Percentiles rank a stretch among this genome's conserved stretches.
Evolutionary conservation across 2,888 invertebrate species (phyloP).

Genomic region (Himalopsyche tibetana): DNA sequence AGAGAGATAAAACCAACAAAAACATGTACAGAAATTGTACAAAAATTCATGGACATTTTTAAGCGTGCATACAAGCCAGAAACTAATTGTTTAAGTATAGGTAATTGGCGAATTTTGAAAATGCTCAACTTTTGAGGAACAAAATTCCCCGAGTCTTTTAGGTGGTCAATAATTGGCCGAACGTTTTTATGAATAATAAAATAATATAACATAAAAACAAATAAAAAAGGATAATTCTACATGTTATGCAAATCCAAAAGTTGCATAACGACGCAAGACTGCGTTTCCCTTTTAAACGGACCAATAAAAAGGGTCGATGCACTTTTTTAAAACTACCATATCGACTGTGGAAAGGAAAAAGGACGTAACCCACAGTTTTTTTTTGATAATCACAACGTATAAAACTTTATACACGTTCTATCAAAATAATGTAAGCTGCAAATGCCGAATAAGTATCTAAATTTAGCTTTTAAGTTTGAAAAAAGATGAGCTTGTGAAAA

Average conservation of each 20-base stretch:
- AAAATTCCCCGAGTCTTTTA: background rate
- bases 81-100: conserved; percentile 13
- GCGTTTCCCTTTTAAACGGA: conserved; percentile 14
- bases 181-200: conserved; percentile 24
- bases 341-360: background rate
- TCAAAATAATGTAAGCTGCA: no score
- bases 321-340: conserved; percentile 18
- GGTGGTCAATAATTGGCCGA: background rate
- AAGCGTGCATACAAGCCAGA: conserved; percentile 19
- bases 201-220: conserved; percentile 4
- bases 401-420: background rate
- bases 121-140: conserved; percentile 2
- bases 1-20: background rate
- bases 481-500: no score
- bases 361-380: no score
- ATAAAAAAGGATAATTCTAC: conserved; percentile 26
- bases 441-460: no score
- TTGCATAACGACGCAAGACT: background rate
- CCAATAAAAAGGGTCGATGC: background rate
- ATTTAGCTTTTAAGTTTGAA: no score
- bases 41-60: conserved; percentile 31
- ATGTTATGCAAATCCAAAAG: background rate
- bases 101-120: conserved; percentile 41
- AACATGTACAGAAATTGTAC: background rate
- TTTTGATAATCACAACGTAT: background rate